Evolutionary conservation across 1,140 invertebrate genomes (phyloP), one percentile per base, ranked within the genome.

Genomic region (Cataglyphis hispanica): DNA sequence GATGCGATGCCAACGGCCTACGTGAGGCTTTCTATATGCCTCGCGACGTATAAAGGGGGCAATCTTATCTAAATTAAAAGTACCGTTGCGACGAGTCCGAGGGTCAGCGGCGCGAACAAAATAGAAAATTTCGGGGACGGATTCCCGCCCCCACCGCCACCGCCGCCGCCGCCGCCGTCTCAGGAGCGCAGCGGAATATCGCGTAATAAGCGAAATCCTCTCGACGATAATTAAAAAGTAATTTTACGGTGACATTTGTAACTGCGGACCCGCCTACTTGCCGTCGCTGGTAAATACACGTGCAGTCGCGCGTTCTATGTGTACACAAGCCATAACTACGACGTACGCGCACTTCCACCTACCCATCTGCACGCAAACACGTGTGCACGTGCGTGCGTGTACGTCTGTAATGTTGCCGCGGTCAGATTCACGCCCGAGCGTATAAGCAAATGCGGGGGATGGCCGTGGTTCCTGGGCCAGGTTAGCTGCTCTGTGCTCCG

Each of bases 211-310:
- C 89, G 86, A 92, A 91, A 92, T 93, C 90, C 93, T 88, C 91
- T 87, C 86, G 90, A 92, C 91, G 91, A 93, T 93, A 93, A 93
- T 93, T 93, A 93, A 93, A 93, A 93, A 93, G 89, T 93, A 93
- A 92, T 93, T 93, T 93, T 90, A 92, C 80, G 85, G 85, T 90
- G 90, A 89, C 90, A 88, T 90, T 90, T 91, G 84, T 90, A 72
- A 86, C 60, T 87, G 63, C 78, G 72, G 76, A 56, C 50, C 56
- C 43, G 53, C 69, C 56, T 86, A 75, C 64, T 60, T 75, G 67
- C 69, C 67, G 64, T 61, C 60, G 58, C 27, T 56, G 80, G 64
- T 80, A 87, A 89, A 89, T 89, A 89, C 72, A 84, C 61, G 66
- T 74, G 53, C 66, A 72, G 60, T 50, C 46, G 50, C 74, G 43